Evolutionary conservation across 2,888 invertebrate genomes (phyloP).

Genomic region (Suillia variegata): DNA sequence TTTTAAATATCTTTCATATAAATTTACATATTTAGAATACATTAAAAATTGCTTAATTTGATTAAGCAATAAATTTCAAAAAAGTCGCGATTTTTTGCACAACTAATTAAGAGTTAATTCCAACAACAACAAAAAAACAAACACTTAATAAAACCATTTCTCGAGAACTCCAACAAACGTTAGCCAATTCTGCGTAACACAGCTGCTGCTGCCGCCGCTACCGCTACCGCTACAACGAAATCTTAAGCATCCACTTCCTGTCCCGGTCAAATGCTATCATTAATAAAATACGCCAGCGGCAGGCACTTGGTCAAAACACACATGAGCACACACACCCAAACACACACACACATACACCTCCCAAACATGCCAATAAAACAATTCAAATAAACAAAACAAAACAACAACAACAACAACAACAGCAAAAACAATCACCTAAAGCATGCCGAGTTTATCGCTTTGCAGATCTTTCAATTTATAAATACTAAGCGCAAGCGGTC

Average conservation of each 20-base stretch:
- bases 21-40: too few species aligned
- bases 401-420: background rate
- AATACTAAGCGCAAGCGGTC: background rate
- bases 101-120: too few species aligned
- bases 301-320: background rate
- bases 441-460: background rate
- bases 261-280: background rate
- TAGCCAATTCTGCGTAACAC: conserved; percentile 1
- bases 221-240: too few species aligned
- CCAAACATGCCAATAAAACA: too few species aligned
- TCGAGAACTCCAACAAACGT: background rate
- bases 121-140: too few species aligned
- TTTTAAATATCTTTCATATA: too few species aligned
- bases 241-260: background rate
- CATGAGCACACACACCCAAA: too few species aligned
- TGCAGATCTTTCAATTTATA: background rate
- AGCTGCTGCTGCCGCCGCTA: background rate
- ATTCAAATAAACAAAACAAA: background rate
- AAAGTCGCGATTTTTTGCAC: too few species aligned
- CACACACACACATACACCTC: too few species aligned
- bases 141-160: background rate
- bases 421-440: background rate
- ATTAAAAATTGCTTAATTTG: too few species aligned
- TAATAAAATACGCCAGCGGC: background rate
- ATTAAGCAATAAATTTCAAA: too few species aligned